Evolutionary conservation across 2,888 invertebrate genomes (phyloP).

Genomic region (Myopa testacea): DNA sequence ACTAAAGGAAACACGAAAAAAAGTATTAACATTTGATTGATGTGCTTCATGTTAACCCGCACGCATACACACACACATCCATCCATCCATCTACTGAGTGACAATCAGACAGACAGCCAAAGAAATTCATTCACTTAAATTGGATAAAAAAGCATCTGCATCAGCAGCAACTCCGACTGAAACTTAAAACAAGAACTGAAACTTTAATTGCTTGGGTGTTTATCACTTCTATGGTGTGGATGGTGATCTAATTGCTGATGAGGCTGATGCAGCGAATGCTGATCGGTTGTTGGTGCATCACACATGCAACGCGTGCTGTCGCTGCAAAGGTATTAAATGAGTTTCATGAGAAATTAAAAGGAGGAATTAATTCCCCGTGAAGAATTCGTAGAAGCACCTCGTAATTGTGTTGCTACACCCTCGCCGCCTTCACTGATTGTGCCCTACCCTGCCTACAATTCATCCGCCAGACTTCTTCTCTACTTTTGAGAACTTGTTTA

Average conservation of each 20-base stretch:
- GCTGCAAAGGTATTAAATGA: neutral
- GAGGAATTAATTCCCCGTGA: too few species aligned
- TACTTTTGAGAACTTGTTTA: neutral
- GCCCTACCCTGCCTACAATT: too few species aligned
- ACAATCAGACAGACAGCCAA: neutral
- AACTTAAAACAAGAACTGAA: neutral
- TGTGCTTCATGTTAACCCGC: neutral
- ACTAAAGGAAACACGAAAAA: neutral
- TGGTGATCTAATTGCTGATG: neutral
- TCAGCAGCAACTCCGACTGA: neutral
- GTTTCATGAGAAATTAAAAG: neutral
- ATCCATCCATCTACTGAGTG: neutral
- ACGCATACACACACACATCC: neutral
- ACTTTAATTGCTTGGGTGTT: neutral
- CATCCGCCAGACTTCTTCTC: too few species aligned
- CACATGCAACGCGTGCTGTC: neutral
- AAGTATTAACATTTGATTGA: neutral
- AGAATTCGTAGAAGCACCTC: too few species aligned
- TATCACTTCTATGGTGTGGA: neutral
- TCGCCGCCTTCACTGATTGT: too few species aligned
- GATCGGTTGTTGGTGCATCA: neutral
- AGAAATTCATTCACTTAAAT: neutral
- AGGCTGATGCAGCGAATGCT: neutral
- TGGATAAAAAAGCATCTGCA: neutral
- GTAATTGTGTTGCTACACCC: too few species aligned